Conservation (phyloP, 1,140 invertebrate species). For the Drosophila lowei region DNA sequence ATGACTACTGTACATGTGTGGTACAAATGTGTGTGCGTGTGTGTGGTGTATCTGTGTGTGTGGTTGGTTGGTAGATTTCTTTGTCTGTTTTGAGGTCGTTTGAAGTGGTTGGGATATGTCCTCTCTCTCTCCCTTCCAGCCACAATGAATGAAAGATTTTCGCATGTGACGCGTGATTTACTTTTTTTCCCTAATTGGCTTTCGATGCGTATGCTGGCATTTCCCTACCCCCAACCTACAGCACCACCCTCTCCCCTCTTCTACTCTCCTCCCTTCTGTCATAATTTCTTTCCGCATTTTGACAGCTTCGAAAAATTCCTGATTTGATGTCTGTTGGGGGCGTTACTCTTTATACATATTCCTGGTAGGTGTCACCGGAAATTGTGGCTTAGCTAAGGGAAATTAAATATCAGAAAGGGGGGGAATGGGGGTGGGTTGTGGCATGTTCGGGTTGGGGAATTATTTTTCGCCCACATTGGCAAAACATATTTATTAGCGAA, state of each 20-base stretch:
- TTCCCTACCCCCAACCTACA: slow-evolving; percentile 21
- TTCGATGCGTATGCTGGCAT: slow-evolving; percentile 70
- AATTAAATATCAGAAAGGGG: slow-evolving; percentile 64
- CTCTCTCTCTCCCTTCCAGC: not conserved
- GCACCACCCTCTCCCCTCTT: slow-evolving; percentile 7
- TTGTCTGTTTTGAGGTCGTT: slow-evolving; percentile 52
- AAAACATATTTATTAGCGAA: slow-evolving; percentile 66
- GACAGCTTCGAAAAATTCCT: slow-evolving; percentile 63
- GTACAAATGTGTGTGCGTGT: slow-evolving; percentile 1
- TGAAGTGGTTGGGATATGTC: slow-evolving; percentile 40
- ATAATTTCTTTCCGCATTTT: slow-evolving; percentile 65
- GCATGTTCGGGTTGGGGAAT: slow-evolving; percentile 6
- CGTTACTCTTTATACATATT: slow-evolving; percentile 28
- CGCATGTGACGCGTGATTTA: slow-evolving; percentile 71
- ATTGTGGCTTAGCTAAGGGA: slow-evolving; percentile 66
- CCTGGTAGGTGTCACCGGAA: slow-evolving; percentile 67
- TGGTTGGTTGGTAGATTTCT: slow-evolving; percentile 21
- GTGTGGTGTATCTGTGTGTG: slow-evolving; percentile 15
- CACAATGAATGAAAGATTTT: slow-evolving; percentile 8
- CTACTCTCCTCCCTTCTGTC: slow-evolving; percentile 44
- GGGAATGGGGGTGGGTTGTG: not conserved
- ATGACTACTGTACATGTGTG: slow-evolving; percentile 30
- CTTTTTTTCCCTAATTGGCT: slow-evolving; percentile 75
- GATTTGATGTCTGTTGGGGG: slow-evolving; percentile 68
- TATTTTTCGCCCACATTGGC: slow-evolving; percentile 50